Conservation (phyloP, 2,888 invertebrate genomes). For the Pinctada fucata region DNA sequence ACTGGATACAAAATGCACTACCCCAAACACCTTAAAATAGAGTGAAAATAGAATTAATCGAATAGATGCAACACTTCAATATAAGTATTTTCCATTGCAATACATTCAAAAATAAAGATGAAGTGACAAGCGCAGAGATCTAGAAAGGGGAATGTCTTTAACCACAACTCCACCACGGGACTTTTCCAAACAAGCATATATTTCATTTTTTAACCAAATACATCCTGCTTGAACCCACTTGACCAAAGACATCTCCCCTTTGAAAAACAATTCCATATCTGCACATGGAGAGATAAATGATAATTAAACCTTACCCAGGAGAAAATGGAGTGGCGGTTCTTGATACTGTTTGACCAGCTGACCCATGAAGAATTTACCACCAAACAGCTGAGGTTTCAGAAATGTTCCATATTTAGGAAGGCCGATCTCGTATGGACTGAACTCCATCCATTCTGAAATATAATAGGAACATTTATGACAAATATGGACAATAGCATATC, state of each 20-base stretch:
- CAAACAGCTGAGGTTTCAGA: constrained; percentile 76
- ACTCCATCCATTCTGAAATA: constrained; percentile 78
- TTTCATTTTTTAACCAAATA: no score
- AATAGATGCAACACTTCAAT: no score
- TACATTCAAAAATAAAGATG: no score
- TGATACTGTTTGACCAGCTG: constrained; percentile 70
- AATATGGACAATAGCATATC: not conserved
- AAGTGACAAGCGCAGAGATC: no score
- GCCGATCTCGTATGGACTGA: constrained; percentile 78
- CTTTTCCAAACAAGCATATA: no score
- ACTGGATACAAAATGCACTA: constrained; percentile 78
- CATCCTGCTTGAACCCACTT: no score
- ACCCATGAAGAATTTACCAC: constrained; percentile 77
- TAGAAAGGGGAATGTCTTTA: no score
- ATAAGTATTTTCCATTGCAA: no score
- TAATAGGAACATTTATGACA: not conserved
- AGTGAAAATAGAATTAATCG: not conserved
- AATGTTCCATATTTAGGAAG: constrained; percentile 78
- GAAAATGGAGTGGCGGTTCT: constrained; percentile 78
- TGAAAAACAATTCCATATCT: no score
- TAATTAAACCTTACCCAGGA: constrained; percentile 70
- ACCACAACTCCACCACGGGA: no score
- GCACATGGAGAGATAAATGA: no score
- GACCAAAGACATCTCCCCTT: no score
- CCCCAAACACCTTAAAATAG: constrained; percentile 77